These are phyloP conservation scores for Rhyacichthys aspro DNA, from an alignment of 2,797 vertebrate genomes.

Conservation along the genomic window DNA sequence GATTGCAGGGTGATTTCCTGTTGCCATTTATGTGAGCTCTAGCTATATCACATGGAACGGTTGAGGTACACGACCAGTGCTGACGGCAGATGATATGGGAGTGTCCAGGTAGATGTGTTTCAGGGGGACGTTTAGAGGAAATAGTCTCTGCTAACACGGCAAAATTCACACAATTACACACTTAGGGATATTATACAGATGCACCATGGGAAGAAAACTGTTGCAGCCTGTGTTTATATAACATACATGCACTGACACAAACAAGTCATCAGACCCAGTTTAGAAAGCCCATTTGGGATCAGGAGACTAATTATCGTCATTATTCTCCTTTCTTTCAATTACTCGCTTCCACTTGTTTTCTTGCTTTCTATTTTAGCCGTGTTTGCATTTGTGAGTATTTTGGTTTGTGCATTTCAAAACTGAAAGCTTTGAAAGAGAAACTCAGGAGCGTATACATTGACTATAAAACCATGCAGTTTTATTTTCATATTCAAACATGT, in stretches of 20 bases:
- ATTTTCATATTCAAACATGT: constrained; percentile 62
- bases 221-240: constrained; percentile 23
- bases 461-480: constrained; percentile 45
- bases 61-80: constrained; percentile 4
- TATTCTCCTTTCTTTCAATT: constrained; percentile 73
- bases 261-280: constrained; percentile 64
- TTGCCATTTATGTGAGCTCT: constrained; percentile 1
- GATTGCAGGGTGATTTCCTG: neutral
- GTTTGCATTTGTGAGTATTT: constrained; percentile 73
- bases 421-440: constrained; percentile 58
- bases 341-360: constrained; percentile 60
- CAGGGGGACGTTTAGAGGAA: constrained; percentile 7
- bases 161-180: constrained; percentile 46
- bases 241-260: constrained; percentile 31
- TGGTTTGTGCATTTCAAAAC: constrained; percentile 64
- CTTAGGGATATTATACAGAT: constrained; percentile 29
- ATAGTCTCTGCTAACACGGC: constrained; percentile 34
- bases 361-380: constrained; percentile 72
- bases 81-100: constrained; percentile 24
- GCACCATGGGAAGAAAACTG: constrained; percentile 33
- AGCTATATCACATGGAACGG: constrained; percentile 13
- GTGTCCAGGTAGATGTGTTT: constrained; percentile 42
- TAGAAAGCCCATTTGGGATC: constrained; percentile 79
- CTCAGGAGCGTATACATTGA: constrained; percentile 38
- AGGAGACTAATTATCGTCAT: constrained; percentile 83